Conservation (phyloP, 2,888 invertebrate genomes). For the Xylophagus ater region DNA sequence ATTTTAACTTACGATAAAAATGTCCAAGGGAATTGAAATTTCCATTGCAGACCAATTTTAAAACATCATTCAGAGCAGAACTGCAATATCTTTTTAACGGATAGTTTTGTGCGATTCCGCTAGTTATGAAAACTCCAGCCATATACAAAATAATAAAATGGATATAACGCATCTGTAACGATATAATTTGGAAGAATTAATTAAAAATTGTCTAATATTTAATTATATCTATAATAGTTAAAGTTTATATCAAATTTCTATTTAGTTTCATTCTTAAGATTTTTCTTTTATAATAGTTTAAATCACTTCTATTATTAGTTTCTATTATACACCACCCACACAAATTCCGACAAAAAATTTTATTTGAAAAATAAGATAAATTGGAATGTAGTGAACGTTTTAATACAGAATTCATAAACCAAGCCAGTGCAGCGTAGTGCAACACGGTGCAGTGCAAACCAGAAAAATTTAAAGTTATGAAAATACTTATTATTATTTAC, state of each 20-base stretch:
- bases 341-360: no score
- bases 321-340: no score
- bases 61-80: slow-evolving; percentile 26
- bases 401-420: no score
- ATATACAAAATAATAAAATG: slow-evolving; percentile 9
- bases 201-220: not conserved
- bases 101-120: slow-evolving; percentile 10
- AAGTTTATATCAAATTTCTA: not conserved
- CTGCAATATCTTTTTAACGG: slow-evolving; percentile 28
- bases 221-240: not conserved
- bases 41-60: slow-evolving; percentile 28
- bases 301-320: no score
- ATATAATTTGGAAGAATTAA: not conserved
- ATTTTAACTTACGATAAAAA: slow-evolving; percentile 28
- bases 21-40: slow-evolving; percentile 26
- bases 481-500: no score
- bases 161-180: slow-evolving; percentile 12
- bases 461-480: no score
- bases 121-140: slow-evolving; percentile 6
- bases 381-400: no score
- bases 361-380: no score
- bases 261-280: not conserved
- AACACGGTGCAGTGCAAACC: no score
- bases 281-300: not conserved
- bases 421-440: no score